Evolutionary conservation across 2,797 vertebrate species (phyloP), one percentile per base, ranked within the genome.

Genomic region (Poecilia picta): DNA sequence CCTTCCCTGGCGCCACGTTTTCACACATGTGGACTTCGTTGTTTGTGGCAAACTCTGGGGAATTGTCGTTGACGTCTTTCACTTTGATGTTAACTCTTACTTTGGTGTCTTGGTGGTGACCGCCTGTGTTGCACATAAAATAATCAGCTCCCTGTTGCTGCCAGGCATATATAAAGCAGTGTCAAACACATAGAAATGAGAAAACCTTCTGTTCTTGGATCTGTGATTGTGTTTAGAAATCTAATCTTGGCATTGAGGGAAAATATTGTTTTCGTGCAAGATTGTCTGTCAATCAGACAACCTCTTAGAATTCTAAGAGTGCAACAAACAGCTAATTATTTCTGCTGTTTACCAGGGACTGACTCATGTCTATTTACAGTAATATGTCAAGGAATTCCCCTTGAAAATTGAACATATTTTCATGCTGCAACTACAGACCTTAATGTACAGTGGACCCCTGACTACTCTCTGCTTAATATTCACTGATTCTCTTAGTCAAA

Each of bases 11-110:
- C 12, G 91, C 87, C 4, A 97, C 95, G 12, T 95, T 98, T 92
- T 99, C 98, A 94, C 98, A 99, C 89, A 99, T 96, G 16, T 97
- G 95, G 13, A 97, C 96, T 91, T 99, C 98, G 1, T 98, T 97
- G 79, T 97, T 95, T 2, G 95, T 94, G 0, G 97, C 97, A 53
- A 99, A 97, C 88, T 97, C 98, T 43, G 98, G 98, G 23, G 97
- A 84, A 0, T 99, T 99, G 93, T 99, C 98, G 0, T 99, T 99
- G 75, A 97, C 91, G 0, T 99, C 98, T 74, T 97, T 92, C 0
- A 99, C 96, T 86, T 94, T 97, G 86, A 99, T 98, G 82, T 97
- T 96, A 15, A 99, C 97, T 0, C 97, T 97, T 39, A 98, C 98
- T 95, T 97, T 99, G 85, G 97, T 96, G 93, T 98, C 97, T 87